These are phyloP conservation scores for Protonemura montana DNA, from an alignment of 2,888 invertebrate genomes.

Conservation along the genomic window DNA sequence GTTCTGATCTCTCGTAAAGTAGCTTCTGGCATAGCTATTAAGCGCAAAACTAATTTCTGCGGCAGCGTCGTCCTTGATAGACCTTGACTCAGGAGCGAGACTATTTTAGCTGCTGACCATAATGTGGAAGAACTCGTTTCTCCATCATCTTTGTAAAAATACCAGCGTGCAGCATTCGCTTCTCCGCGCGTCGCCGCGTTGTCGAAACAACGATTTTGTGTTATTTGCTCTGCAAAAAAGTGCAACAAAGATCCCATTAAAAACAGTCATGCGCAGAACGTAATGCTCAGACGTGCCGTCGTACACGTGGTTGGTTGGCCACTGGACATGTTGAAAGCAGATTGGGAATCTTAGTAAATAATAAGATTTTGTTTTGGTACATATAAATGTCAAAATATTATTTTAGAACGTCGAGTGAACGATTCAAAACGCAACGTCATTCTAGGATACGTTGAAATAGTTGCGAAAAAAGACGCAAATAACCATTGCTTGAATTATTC, in stretches of 20 bases:
- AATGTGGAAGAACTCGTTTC: conserved; percentile 7
- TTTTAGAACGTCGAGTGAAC: too few relatives aligned
- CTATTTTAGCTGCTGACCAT: not conserved
- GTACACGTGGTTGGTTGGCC: too few relatives aligned
- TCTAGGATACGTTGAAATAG: too few relatives aligned
- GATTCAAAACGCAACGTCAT: too few relatives aligned
- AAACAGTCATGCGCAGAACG: not conserved
- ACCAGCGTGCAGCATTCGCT: not conserved
- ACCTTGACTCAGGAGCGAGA: not conserved
- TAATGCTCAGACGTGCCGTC: too few relatives aligned
- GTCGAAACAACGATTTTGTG: not conserved
- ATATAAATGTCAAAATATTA: too few relatives aligned
- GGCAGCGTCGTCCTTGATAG: not conserved
- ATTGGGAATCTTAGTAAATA: not conserved
- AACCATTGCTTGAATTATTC: too few relatives aligned
- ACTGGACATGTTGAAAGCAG: not conserved
- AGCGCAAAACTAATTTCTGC: not conserved
- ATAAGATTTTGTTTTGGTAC: not conserved
- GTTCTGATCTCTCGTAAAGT: not conserved
- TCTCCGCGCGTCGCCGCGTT: not conserved
- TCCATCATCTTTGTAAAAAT: not conserved
- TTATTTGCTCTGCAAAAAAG: not conserved
- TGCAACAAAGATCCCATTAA: not conserved
- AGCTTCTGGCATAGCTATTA: conserved; percentile 12
- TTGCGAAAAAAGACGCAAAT: too few relatives aligned